Evolutionary conservation across 2,888 invertebrate genomes (phyloP).

Genomic region (Bombyx huttoni): DNA sequence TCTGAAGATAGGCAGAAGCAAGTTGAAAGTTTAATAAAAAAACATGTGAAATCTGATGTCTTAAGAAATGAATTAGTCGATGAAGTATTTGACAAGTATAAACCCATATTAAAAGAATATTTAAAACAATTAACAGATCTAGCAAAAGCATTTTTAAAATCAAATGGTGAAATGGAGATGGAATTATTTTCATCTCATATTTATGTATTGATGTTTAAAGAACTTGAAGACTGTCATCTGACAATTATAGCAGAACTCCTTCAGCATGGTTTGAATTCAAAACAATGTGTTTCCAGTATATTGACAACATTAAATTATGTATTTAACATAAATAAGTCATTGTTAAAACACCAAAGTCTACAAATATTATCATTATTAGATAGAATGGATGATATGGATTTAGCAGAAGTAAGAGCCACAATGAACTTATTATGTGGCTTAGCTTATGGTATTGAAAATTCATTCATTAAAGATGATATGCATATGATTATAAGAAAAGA

Average conservation of each 20-base stretch:
- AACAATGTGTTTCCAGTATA: conserved; percentile 45
- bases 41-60: conserved; percentile 73
- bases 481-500: conserved; percentile 90
- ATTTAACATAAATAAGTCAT: conserved; percentile 42
- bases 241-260: conserved; percentile 53
- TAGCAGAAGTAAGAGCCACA: conserved; percentile 81
- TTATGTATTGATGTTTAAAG: conserved; percentile 65
- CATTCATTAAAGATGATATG: conserved; percentile 81
- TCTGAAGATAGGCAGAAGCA: conserved; percentile 73
- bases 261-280: conserved; percentile 45
- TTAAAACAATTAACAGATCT: conserved; percentile 70
- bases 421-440: conserved; percentile 85
- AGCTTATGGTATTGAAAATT: conserved; percentile 71
- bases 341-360: conserved; percentile 71
- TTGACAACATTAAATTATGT: conserved; percentile 50
- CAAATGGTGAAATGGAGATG: conserved; percentile 56
- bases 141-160: conserved; percentile 68
- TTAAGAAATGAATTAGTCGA: conserved; percentile 72
- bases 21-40: conserved; percentile 75
- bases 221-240: conserved; percentile 46
- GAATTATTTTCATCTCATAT: conserved; percentile 73
- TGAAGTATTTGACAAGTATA: conserved; percentile 68
- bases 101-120: conserved; percentile 68
- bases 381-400: conserved; percentile 79
- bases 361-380: conserved; percentile 79